These are phyloP conservation scores for Lepus townsendii DNA, from an alignment of 2,797 vertebrate genomes.

Conservation along the genomic window DNA sequence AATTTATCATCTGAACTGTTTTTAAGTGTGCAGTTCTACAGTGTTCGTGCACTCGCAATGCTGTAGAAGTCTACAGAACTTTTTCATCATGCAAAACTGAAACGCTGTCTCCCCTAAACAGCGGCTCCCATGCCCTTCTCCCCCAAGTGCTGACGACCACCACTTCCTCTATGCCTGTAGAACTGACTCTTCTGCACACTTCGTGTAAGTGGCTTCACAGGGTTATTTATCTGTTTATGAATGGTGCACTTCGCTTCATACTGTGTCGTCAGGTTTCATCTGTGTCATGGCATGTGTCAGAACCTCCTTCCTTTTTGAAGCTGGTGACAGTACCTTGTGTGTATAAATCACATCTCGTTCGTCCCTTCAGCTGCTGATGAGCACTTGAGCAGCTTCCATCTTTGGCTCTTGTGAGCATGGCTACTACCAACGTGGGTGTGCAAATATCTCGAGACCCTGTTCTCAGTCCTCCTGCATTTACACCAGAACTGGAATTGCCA, in stretches of 20 bases:
- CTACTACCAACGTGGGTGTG: neutral
- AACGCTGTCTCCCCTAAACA: neutral
- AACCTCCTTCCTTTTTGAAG: neutral
- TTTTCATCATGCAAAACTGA: slow-evolving; percentile 42
- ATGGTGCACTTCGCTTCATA: neutral
- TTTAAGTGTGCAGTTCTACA: neutral
- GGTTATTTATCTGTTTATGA: neutral
- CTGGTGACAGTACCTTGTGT: neutral
- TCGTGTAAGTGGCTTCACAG: neutral
- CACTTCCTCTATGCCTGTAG: neutral
- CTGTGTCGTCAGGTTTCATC: neutral
- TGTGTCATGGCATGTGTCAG: neutral
- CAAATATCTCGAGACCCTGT: neutral
- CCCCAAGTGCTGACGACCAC: neutral
- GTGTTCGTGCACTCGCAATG: neutral
- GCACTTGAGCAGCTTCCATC: neutral
- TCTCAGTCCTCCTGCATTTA: slow-evolving; percentile 11
- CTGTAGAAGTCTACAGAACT: neutral
- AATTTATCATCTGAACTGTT: neutral
- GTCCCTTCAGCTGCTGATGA: neutral
- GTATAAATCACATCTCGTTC: neutral
- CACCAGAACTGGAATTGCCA: slow-evolving; percentile 36
- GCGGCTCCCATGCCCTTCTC: neutral
- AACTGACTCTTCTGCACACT: neutral
- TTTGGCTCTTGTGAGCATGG: neutral